Base-by-base conservation (phyloP, 2,113 vertebrate genomes). In the Fulica atra region DNA sequence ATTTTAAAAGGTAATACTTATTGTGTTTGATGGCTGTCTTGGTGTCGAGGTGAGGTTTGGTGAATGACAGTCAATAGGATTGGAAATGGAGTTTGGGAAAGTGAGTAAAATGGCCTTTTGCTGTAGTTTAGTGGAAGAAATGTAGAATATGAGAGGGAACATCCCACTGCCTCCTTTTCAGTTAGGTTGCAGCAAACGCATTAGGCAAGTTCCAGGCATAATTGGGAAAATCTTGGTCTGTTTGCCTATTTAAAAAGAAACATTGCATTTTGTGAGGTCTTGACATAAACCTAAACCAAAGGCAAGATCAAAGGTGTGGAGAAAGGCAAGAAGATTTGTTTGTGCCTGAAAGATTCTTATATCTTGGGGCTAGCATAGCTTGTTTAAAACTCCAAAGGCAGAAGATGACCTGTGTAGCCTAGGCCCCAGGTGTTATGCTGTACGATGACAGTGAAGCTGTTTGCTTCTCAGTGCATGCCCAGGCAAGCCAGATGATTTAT, bases 1-100 rank as follows among this genome's bases (percentile, higher is more conserved):
- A 28, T 85, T 76, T 29, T 5, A 61, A 42, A 93, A 74, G 81
- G 64, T 93, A 81, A 81, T 77, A 73, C 48, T 95, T 94, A 86
- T 88, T 81, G 61, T 80, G 69, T 91, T 84, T 72, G 36, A 83
- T 86, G 90, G 48, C 89, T 85, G 61, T 80, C 70, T 72, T 89
- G 46, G 81, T 92, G 42, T 51, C 91, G n/a, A 64, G 15, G 0
- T 42, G 66, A 94, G 46, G 44, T 42, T 92, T 86, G 8, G 7
- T 71, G 48, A 77, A 36, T 73, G 70, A 17, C 24, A 54, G 70
- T 89, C 73, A 68, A 21, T 64, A 35, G 38, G 72, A 68, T 18
- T 88, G 79, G 44, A 81, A 89, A 86, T 63, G 21, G 35, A 65
- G 17, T 72, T 91, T 68, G 66, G 28, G 48, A 33, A 70, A 64